Base-by-base conservation (phyloP, 2,113 vertebrate species). In the Cryptotis parvus region DNA sequence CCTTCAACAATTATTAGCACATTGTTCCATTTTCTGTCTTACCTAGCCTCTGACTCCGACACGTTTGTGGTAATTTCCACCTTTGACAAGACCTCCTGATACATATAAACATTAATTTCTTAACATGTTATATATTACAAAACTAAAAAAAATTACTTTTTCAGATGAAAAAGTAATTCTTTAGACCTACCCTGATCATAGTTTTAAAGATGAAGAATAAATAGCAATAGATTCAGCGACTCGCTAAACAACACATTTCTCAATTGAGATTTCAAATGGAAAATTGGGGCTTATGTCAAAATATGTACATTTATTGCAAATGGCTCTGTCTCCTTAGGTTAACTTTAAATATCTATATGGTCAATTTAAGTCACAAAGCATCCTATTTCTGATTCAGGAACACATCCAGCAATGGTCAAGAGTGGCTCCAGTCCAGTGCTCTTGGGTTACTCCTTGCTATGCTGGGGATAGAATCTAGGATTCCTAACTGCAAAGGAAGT, bases 121-220 rank as follows among this genome's bases (percentile, higher is more conserved):
- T 75, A 74, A 61, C 66, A 89, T 27, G 24, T 43, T 61, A 91
- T 55, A 20, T 70, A 86, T 33, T 45, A 76, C 1, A 43, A 8
- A 63, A 35, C 27, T 81, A 49, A 49, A 49, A 49, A 49, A 49
- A 49, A 49, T 61, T 79, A 39, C 73, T 58, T 37, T 80, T 20
- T 87, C 41, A 76, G 26, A 4, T 70, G 18, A 4, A n/a, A n/a
- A n/a, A n/a, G n/a, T n/a, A n/a, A 86, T 88, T 91, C 39, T 70
- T 86, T 65, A 52, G 1, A 74, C 55, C 14, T 4, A 69, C 15
- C 1, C n/a, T 69, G 9, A 35, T 55, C 31, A 86, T 58, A n/a
- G n/a, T 29, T 87, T 37, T 68, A 39, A 79, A 89, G 24, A 80
- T 33, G 65, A 88, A 89, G 61, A 89, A 74, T 45, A 86, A 81